Evolutionary conservation across 2,113 vertebrate species (phyloP).

Genomic region (Panurus biarmicus): DNA sequence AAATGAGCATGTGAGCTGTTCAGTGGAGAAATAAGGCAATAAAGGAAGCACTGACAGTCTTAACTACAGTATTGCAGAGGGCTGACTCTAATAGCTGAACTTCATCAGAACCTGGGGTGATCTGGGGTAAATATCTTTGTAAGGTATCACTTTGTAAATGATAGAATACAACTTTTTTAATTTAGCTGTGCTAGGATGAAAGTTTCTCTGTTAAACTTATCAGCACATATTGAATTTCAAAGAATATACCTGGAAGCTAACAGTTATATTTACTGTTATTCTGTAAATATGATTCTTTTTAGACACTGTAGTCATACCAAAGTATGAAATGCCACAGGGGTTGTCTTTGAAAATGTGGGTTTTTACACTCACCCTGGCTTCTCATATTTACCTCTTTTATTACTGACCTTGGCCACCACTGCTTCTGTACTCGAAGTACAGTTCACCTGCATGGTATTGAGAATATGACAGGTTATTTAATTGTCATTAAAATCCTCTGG

Average conservation of each 20-base stretch:
- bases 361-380: not conserved
- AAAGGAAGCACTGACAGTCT: not conserved
- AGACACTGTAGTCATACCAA: not conserved
- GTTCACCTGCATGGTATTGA: not conserved
- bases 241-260: not conserved
- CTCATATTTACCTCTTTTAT: not conserved
- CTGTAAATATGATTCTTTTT: not conserved
- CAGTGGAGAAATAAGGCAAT: not conserved
- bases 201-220: conserved; percentile 11
- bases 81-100: not conserved
- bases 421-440: not conserved
- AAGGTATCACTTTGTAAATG: not conserved
- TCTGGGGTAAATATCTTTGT: not conserved
- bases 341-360: not conserved
- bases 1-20: not conserved
- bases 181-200: not conserved
- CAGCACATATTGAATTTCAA: conserved; percentile 5
- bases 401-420: not conserved
- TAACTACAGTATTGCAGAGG: not conserved
- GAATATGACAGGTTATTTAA: conserved; percentile 17
- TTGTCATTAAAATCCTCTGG: not conserved
- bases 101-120: not conserved
- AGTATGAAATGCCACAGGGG: not conserved
- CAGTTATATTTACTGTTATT: not conserved
- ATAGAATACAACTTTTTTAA: not conserved